Percentiles rank a stretch among this genome's conserved stretches.
Conservation (phyloP, 1,140 invertebrate genomes). For the Hermetia illucens region DNA sequence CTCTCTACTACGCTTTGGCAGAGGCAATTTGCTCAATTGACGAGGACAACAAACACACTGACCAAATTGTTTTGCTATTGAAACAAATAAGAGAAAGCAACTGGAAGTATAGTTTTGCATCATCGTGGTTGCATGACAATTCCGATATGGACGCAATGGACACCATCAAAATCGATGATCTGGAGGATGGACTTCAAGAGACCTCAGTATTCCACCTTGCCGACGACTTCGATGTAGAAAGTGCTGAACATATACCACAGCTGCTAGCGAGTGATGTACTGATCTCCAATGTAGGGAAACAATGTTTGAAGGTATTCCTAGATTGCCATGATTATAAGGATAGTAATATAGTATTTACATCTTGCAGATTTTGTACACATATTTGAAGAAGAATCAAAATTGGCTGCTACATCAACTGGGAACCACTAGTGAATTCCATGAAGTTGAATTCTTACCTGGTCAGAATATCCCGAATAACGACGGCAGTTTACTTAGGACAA, state of each 20-base stretch:
- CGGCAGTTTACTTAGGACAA: constrained; percentile 44
- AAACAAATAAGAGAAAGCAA: constrained; percentile 35
- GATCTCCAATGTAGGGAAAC: constrained; percentile 34
- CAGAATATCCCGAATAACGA: constrained; percentile 36
- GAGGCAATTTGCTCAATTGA: constrained; percentile 65
- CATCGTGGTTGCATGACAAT: too few relatives aligned
- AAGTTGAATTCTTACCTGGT: constrained; percentile 15
- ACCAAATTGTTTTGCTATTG: constrained; percentile 46
- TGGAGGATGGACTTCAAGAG: constrained; percentile 19
- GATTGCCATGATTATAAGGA: background rate
- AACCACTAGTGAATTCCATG: constrained; percentile 28
- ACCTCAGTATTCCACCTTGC: constrained; percentile 23
- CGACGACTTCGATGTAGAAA: constrained; percentile 31
- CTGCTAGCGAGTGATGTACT: constrained; percentile 38
- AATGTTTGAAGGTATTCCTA: constrained; percentile 34
- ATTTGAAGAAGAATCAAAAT: constrained; percentile 48
- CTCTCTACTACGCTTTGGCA: constrained; percentile 40
- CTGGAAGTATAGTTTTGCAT: too few relatives aligned
- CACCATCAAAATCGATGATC: constrained; percentile 27
- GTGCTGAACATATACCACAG: constrained; percentile 33
- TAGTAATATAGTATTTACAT: background rate
- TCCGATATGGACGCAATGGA: too few relatives aligned
- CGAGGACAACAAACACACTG: constrained; percentile 56
- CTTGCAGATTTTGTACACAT: constrained; percentile 46
- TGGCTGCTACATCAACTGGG: constrained; percentile 46